Base-by-base conservation (phyloP, 2,888 invertebrate species). In the Drosophila anceps region DNA sequence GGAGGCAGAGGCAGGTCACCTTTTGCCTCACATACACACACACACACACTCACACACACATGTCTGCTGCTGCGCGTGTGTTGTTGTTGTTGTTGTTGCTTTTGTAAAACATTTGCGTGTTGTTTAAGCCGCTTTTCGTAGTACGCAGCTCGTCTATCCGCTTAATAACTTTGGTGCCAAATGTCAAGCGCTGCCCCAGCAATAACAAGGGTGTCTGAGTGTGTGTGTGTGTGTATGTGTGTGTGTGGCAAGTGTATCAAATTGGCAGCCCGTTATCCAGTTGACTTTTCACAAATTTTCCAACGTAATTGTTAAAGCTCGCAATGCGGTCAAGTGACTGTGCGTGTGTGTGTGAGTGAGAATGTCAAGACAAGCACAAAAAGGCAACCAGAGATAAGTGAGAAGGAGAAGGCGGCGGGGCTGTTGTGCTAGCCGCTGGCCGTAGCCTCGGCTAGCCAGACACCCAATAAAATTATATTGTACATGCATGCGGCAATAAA, bases 221-320 rank as follows among this genome's bases (percentile, higher is more conserved):
- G 33, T 37, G 15, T 39, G 39, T 24, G 37, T 41, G 31, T 33
- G 39, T 55, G 60, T 37, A 46, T 58, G 37, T 60, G 44, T 65
- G 33, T n/a, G 68, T 75, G 61, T 75, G 51, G 80, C 88, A 83
- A 89, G 85, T 84, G 90, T 85, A 90, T 90, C 86, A 88, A 90
- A 84, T 84, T 84, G 88, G 71, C 68, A 81, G 73, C 63, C 71
- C 66, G 79, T 79, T 66, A 75, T 70, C 63, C 63, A 73, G 78
- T 88, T 80, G 81, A 85, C 88, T 88, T 82, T 90, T 83, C 69
- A 84, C 84, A 83, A 76, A 76, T 73, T 81, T 81, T 81, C 76
- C 84, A 87, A 86, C 87, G 69, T 89, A 89, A 90, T 90, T 90
- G 90, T 89, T 87, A 73, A 85, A 77, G 87, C 81, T 81, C 46